Percentiles rank a stretch among this genome's conserved stretches.
phyloP scores from a whole-genome alignment of 2,113 vertebrate genomes.

The Tachycineta bicolor region DNA sequence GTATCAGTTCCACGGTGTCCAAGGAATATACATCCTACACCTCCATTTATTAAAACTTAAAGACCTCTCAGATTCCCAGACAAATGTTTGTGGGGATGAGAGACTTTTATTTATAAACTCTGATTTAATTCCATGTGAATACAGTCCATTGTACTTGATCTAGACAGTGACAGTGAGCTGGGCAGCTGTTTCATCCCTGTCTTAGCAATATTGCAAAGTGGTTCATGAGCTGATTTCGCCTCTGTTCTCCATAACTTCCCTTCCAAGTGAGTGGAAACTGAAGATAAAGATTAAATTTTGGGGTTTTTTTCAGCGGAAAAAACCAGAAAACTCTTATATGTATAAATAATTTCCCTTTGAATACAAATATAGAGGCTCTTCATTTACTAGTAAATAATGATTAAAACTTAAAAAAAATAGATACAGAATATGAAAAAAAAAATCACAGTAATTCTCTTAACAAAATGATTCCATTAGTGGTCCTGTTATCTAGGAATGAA shows the following conservation, averaged over 20 bases:
- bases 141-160: neutral
- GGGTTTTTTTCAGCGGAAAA: fast-evolving
- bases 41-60: neutral
- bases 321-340: neutral
- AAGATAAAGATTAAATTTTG: neutral
- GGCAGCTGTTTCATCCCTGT: neutral
- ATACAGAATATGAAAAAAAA: neutral
- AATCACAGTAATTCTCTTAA: neutral
- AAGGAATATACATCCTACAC: neutral
- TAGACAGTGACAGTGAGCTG: neutral
- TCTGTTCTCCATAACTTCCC: neutral
- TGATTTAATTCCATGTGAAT: neutral
- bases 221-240: neutral
- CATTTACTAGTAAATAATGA: neutral
- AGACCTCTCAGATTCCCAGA: neutral
- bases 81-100: neutral
- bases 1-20: neutral
- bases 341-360: neutral
- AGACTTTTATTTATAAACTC: neutral
- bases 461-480: neutral
- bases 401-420: neutral
- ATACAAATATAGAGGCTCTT: neutral
- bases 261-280: neutral
- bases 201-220: neutral
- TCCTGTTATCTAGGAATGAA: neutral